Conservation (phyloP, 2,888 invertebrate species). For the Drosophila putrida region DNA sequence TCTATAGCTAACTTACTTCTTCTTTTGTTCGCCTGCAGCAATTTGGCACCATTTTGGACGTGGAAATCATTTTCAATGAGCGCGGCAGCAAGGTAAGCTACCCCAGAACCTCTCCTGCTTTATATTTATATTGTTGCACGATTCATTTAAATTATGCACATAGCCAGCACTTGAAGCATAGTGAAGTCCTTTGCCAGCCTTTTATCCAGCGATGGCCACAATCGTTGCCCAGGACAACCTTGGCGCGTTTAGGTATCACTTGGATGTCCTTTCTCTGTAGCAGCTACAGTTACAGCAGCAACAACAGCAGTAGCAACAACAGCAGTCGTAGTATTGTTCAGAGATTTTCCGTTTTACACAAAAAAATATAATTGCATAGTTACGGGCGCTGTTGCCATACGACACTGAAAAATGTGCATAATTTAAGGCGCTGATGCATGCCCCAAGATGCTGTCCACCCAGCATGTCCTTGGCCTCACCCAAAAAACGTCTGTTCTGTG, state of each 20-base stretch:
- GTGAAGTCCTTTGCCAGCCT: slow-evolving; percentile 36
- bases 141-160: slow-evolving; percentile 81
- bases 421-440: slow-evolving; percentile 67
- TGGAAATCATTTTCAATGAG: slow-evolving; percentile 99
- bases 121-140: slow-evolving; percentile 65
- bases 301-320: slow-evolving; percentile 2
- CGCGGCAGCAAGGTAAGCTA: slow-evolving; percentile 99
- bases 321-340: slow-evolving; percentile 7
- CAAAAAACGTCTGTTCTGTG: slow-evolving; percentile 12
- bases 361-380: slow-evolving; percentile 77
- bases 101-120: slow-evolving; percentile 1
- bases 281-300: slow-evolving; percentile 3
- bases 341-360: slow-evolving; percentile 16
- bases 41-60: slow-evolving; percentile 99
- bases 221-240: slow-evolving; percentile 46
- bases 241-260: slow-evolving; percentile 5
- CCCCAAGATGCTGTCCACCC: slow-evolving; percentile 39
- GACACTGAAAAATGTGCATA: slow-evolving; percentile 62
- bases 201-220: slow-evolving; percentile 23
- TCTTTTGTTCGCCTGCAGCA: slow-evolving; percentile 88
- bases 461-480: slow-evolving; percentile 61
- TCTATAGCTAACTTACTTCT: slow-evolving; percentile 23
- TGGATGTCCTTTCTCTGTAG: slow-evolving; percentile 8
- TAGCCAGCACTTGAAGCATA: slow-evolving; percentile 46
- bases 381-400: slow-evolving; percentile 53